Conservation (phyloP, 2,113 vertebrate species). For the Elephas maximus region DNA sequence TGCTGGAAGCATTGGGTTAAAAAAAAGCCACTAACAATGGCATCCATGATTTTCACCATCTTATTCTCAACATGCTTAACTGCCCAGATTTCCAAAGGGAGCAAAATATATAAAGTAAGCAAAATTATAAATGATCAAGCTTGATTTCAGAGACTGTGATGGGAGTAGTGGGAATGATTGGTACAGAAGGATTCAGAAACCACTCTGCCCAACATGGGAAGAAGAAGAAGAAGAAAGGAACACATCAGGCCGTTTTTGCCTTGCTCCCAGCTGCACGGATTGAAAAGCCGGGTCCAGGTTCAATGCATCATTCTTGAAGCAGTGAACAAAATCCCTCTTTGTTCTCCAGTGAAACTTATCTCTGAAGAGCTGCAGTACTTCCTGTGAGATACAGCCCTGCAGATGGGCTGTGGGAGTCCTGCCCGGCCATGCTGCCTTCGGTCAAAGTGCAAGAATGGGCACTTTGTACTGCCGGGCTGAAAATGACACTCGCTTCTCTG, state of each 20-base stretch:
- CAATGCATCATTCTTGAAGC: slow-evolving; percentile 83
- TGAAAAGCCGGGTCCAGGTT: slow-evolving; percentile 84
- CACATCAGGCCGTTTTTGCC: slow-evolving; percentile 67
- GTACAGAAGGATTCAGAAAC: slow-evolving; percentile 64
- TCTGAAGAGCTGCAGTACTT: slow-evolving; percentile 86
- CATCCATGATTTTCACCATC: neutral
- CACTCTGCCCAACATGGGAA: slow-evolving; percentile 47
- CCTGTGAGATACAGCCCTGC: slow-evolving; percentile 87
- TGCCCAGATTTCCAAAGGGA: neutral
- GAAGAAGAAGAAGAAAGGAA: slow-evolving; percentile 21
- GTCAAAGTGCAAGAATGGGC: slow-evolving; percentile 87
- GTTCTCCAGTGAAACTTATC: slow-evolving; percentile 89
- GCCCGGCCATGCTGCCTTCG: slow-evolving; percentile 75
- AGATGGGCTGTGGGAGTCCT: slow-evolving; percentile 82
- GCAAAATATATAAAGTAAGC: neutral
- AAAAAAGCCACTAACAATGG: slow-evolving; percentile 13
- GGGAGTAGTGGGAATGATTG: neutral
- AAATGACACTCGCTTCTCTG: slow-evolving; percentile 84
- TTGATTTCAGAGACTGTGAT: neutral
- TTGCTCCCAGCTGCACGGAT: slow-evolving; percentile 79
- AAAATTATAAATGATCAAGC: neutral
- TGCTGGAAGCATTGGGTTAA: neutral
- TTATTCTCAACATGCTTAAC: neutral
- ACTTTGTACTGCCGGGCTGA: slow-evolving; percentile 88
- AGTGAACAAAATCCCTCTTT: slow-evolving; percentile 89